Percentiles rank a stretch among this genome's conserved stretches.
Evolutionary conservation across 2,888 invertebrate species (phyloP).

Genomic region (Gisinianus flammeolus): DNA sequence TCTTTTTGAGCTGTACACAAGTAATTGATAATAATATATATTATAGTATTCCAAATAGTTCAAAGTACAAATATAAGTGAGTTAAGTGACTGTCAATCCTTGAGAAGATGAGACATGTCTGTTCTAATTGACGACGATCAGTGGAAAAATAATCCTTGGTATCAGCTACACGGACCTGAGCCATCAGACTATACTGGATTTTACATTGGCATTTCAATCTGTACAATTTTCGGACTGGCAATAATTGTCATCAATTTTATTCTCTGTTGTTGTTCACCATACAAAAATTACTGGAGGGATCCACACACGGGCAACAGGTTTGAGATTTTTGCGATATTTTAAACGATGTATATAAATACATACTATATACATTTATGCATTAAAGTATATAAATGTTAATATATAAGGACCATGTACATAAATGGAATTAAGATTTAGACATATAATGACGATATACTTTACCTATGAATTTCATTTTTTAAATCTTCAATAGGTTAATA

Average conservation of each 20-base stretch:
- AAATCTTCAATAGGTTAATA: slow-evolving; percentile 72
- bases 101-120: slow-evolving; percentile 64
- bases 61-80: not conserved
- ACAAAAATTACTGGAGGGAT: slow-evolving; percentile 81
- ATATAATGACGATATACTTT: not conserved
- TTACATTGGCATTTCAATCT: slow-evolving; percentile 80
- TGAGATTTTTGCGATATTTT: not conserved
- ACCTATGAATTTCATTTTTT: not conserved
- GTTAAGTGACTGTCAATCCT: not conserved
- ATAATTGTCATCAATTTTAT: slow-evolving; percentile 78
- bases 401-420: not conserved
- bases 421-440: not conserved
- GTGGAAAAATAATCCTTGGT: slow-evolving; percentile 70
- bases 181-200: slow-evolving; percentile 77
- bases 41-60: no score
- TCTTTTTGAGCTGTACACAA: no score
- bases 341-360: no score
- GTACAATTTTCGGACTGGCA: slow-evolving; percentile 73
- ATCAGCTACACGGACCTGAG: slow-evolving; percentile 64
- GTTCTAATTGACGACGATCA: slow-evolving; percentile 69
- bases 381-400: not conserved
- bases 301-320: slow-evolving; percentile 60
- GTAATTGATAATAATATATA: no score
- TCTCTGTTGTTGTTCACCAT: slow-evolving; percentile 80
- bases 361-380: no score